Conservation (phyloP, 2,888 invertebrate species). For the Lutraria lutraria region DNA sequence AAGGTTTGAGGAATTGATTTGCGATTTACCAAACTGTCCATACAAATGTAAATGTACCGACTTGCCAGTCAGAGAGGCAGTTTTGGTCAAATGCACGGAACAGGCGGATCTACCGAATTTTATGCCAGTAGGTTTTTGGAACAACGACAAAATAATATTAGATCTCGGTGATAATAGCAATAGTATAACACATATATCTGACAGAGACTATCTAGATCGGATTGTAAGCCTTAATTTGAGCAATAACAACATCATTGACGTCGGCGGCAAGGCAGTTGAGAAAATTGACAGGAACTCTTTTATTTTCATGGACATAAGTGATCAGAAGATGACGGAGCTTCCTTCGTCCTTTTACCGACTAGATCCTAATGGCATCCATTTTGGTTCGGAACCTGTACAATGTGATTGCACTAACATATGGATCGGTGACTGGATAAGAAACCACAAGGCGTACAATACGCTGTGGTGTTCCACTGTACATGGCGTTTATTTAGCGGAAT, state of each 20-base stretch:
- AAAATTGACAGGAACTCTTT: background rate
- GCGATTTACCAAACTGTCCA: conserved; percentile 50
- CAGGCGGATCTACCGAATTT: conserved; percentile 32
- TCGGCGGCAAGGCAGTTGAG: conserved; percentile 11
- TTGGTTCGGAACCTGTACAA: conserved; percentile 36
- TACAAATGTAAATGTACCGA: conserved; percentile 47
- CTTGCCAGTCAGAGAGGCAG: conserved; percentile 37
- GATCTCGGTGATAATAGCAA: conserved; percentile 44
- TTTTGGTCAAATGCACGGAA: conserved; percentile 44
- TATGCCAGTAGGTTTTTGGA: conserved; percentile 49
- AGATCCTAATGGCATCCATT: conserved; percentile 38
- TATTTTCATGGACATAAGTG: conserved; percentile 19
- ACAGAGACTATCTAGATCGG: conserved; percentile 45
- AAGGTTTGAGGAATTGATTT: conserved; percentile 43
- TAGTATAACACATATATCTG: conserved; percentile 29
- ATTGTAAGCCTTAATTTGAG: conserved; percentile 33
- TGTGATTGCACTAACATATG: conserved; percentile 55
- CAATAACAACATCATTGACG: conserved; percentile 30
- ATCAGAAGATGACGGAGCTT: conserved; percentile 33
- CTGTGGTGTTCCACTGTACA: conserved; percentile 35
- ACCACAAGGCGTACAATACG: conserved; percentile 23
- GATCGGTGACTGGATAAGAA: conserved; percentile 56
- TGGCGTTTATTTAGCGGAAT: conserved; percentile 27
- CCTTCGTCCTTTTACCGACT: conserved; percentile 16
- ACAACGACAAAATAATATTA: conserved; percentile 32